Conservation (phyloP, 1,140 invertebrate species). For the Halesus radiatus region DNA sequence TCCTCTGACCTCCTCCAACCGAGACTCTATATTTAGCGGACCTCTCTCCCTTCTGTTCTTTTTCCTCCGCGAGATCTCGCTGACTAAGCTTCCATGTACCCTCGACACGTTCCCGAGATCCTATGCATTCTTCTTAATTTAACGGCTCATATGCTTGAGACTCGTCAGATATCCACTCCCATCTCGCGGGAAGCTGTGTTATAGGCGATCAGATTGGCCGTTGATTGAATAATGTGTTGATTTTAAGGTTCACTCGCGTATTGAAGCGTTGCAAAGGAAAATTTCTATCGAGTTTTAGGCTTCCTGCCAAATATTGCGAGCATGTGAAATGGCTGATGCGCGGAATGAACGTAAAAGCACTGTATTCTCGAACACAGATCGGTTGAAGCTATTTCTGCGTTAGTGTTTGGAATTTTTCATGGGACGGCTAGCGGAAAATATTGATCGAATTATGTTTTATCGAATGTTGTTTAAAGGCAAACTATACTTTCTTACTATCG, state of each 20-base stretch:
- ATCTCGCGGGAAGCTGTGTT: neutral
- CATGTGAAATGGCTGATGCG: neutral
- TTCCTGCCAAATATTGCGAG: conserved; percentile 16
- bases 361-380: neutral
- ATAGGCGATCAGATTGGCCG: neutral
- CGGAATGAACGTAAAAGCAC: neutral
- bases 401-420: neutral
- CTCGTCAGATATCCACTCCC: neutral
- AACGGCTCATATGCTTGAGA: neutral
- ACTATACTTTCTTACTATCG: too few species aligned
- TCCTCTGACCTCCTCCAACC: neutral
- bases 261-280: neutral
- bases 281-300: conserved; percentile 14
- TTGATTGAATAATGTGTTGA: conserved; percentile 28
- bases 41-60: neutral
- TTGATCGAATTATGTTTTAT: too few species aligned
- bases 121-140: neutral
- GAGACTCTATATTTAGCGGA: neutral
- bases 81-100: conserved; percentile 10
- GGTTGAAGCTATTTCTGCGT: conserved; percentile 11
- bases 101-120: neutral
- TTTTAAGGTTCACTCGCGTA: conserved; percentile 17
- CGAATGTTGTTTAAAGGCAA: too few species aligned
- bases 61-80: conserved; percentile 15
- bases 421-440: neutral